These are phyloP conservation scores for Athripsodes cinereus DNA, from an alignment of 2,888 invertebrate species.

Conservation along the genomic window DNA sequence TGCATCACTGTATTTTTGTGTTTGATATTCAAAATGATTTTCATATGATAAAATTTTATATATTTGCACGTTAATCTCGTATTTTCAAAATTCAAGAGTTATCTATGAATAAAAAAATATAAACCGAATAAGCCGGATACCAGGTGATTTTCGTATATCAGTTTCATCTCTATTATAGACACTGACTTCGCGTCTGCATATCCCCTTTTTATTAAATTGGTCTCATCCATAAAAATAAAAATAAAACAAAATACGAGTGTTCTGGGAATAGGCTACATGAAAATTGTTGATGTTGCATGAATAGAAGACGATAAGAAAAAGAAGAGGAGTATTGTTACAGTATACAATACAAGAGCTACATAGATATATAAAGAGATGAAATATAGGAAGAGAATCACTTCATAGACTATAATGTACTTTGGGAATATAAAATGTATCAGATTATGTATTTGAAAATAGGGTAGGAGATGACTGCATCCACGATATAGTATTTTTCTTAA, in stretches of 20 bases:
- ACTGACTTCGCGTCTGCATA: too few relatives aligned
- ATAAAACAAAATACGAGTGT: conserved; percentile 24
- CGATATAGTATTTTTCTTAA: background rate
- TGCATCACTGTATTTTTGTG: too few relatives aligned
- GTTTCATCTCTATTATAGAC: too few relatives aligned
- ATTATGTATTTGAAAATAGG: conserved; percentile 20
- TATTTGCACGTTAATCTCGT: too few relatives aligned
- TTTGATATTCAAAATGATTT: too few relatives aligned
- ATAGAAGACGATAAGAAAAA: conserved; percentile 16
- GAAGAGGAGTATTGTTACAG: too few relatives aligned
- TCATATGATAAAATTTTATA: too few relatives aligned
- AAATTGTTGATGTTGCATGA: conserved; percentile 23
- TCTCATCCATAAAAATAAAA: conserved; percentile 21
- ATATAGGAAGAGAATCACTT: background rate
- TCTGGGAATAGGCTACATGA: conserved; percentile 24
- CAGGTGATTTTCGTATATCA: too few relatives aligned
- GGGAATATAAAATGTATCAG: conserved; percentile 21
- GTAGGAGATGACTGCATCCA: conserved; percentile 13
- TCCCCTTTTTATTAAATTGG: conserved; percentile 22
- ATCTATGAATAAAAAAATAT: too few relatives aligned
- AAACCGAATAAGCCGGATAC: too few relatives aligned
- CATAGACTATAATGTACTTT: background rate
- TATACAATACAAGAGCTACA: background rate
- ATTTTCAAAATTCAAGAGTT: too few relatives aligned
- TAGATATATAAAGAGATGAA: conserved; percentile 12